Percentiles rank a stretch among this genome's conserved stretches.
Evolutionary conservation across 92 coral and sea anemone species (phyloP).

Genomic region (Nematostella vectensis): DNA sequence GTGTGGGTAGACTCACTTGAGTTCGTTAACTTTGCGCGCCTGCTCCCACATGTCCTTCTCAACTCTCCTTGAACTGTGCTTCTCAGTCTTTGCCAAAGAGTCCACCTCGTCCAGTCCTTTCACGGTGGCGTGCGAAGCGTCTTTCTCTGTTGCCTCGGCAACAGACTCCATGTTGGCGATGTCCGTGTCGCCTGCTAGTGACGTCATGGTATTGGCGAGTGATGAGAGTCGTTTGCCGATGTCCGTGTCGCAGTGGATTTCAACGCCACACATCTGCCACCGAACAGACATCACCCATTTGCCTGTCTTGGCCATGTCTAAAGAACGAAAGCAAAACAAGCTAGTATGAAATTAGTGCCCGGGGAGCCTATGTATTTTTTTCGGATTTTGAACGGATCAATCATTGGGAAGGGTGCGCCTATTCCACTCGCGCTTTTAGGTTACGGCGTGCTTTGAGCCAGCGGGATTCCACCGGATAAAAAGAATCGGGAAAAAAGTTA

Average conservation of each 20-base stretch:
- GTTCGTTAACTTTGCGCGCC: constrained; percentile 85
- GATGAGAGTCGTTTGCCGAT: constrained; percentile 90
- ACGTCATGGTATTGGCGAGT: constrained; percentile 85
- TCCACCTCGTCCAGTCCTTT: constrained; percentile 49
- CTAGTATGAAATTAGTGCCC: background rate
- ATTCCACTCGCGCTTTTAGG: too few relatives aligned
- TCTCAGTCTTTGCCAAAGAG: constrained; percentile 4
- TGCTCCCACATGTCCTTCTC: constrained; percentile 99
- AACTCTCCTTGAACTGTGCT: constrained; percentile 39
- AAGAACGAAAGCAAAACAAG: background rate
- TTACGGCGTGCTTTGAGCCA: too few relatives aligned
- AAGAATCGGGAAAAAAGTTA: too few relatives aligned
- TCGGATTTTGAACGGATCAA: too few relatives aligned
- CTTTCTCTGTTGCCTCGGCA: constrained; percentile 71
- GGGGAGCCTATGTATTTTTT: background rate
- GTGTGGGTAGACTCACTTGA: too few relatives aligned
- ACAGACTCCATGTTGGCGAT: constrained; percentile 96
- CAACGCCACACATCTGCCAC: constrained; percentile 98
- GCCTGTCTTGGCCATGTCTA: constrained; percentile 79
- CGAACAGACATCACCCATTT: constrained; percentile 96
- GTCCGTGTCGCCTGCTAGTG: constrained; percentile 89
- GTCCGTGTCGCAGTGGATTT: constrained; percentile 80
- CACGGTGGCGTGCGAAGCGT: constrained; percentile 11
- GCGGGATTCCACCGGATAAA: too few relatives aligned
- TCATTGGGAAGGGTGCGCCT: too few relatives aligned